Base-by-base conservation (phyloP, 2,888 invertebrate genomes). In the Peribatodes rhomboidaria region DNA sequence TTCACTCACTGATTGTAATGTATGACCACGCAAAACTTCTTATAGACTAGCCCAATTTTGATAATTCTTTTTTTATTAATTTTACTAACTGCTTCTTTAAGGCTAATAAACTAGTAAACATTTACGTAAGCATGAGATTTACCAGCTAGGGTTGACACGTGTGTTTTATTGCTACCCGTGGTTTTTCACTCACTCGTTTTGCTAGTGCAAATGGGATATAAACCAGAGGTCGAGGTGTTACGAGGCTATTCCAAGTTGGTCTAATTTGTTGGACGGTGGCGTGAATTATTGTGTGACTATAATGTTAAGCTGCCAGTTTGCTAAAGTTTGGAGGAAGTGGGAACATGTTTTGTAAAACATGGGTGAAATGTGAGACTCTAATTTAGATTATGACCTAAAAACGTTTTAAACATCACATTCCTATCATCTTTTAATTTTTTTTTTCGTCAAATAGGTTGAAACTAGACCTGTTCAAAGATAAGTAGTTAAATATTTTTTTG, bases 121-220 rank as follows among this genome's bases (percentile, higher is more conserved):
- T 37, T 49, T 20, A n/a, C 37, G 18, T 35, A n/a, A 49, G 18
- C n/a, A 4, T 14, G 6, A n/a, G 3, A 27, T 6, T 10, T 16
- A n/a, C 31, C 16, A 1, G 14, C 42, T 35, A 44, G 60, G 60
- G 44, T 39, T 54, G 60, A 31, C 85, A 70, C 62, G 69, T 76
- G 76, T 75, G 77, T 72, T 77, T 65, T 73, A 71, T 61, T 1
- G 27, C 16, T 6, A 13, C 2, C 42, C 52, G 35, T 33, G 47
- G 61, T 59, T 52, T 59, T 61, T 54, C 47, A 46, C 37, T 53
- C 44, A 53, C 76, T 73, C 72, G 71, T 77, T 77, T 75, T 73
- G 73, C 70, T 68, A 70, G 78, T 77, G 79, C 73, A 79, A 78
- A 80, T 78, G 54, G 55, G 55, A 33, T 35, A 55, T 61, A 49